Evolutionary conservation across 2,888 invertebrate species (phyloP).

Genomic region (Oegoconia quadripuncta): DNA sequence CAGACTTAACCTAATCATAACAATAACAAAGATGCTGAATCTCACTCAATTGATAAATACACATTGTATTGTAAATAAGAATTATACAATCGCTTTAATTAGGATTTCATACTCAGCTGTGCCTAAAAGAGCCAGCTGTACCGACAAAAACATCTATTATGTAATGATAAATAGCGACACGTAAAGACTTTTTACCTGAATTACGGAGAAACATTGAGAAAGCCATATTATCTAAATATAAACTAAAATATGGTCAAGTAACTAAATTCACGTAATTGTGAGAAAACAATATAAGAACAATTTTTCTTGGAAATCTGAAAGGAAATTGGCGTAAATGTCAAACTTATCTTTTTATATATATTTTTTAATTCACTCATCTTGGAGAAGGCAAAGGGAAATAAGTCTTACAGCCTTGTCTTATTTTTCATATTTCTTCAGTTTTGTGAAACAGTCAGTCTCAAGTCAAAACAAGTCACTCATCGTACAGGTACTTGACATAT

Average conservation of each 20-base stretch:
- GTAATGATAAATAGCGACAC: conserved; percentile 44
- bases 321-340: too few species aligned
- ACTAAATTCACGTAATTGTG: not conserved
- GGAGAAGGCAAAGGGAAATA: not conserved
- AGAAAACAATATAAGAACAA: not conserved
- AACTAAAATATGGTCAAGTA: not conserved
- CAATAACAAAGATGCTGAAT: too few species aligned
- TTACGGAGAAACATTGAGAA: conserved; percentile 64
- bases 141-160: conserved; percentile 43
- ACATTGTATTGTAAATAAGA: too few species aligned
- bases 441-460: too few species aligned
- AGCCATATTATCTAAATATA: conserved; percentile 43
- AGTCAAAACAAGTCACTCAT: too few species aligned
- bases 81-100: not conserved
- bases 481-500: too few species aligned
- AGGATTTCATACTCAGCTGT: not conserved
- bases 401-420: too few species aligned
- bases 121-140: not conserved
- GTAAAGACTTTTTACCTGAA: conserved; percentile 44
- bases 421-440: too few species aligned
- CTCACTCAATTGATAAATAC: too few species aligned
- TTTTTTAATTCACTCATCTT: not conserved
- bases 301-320: too few species aligned
- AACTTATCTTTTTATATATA: not conserved
- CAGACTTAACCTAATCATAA: too few species aligned